Evolutionary conservation across 2,113 vertebrate species (phyloP), one percentile per base, ranked within the genome.

Genomic region (Coreoperca whiteheadi): DNA sequence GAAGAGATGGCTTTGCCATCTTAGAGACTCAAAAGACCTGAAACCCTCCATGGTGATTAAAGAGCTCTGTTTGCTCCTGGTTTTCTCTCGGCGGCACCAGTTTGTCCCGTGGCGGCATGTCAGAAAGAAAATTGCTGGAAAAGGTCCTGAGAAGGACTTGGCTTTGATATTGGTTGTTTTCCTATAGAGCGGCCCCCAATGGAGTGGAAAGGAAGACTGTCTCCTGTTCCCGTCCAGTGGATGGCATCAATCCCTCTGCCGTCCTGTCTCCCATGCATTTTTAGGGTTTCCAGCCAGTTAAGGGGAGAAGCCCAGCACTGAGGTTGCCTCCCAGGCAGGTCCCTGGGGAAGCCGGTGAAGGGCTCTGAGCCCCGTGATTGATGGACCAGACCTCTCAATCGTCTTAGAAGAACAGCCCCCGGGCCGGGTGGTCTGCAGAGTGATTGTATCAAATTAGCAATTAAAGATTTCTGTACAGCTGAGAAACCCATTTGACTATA

Each of bases 361-460:
- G 81, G 80, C 74, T 88, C 68, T 43, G 74, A 73, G 67, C 82
- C 71, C 39, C 69, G 74, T 90, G 88, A 93, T 81, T 92, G 90
- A 93, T 93, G 78, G 82, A 90, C 54, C 83, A 85, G 75, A 84
- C 75, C 43, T 64, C 70, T 87, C 70, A 77, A 59, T 88, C 41
- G 34, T 74, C 53, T 85, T 65, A 83, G 63, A 67, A 77, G 78
- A 86, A 65, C 75, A 74, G 61, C 56, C 48, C 50, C 64, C 34
- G 28, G 67, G 30, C 91, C 61, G 85, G 90, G 92, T 92, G 94
- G 90, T 92, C 93, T 69, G 7, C 53, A 53, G 65, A 57, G 66
- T 72, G 75, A 91, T 88, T 85, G 63, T 53, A 88, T 74, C 81
- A 86, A 93, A 90, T 93, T 75, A 90, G 81, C 74, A 90, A 90